Base-by-base conservation (phyloP, 1,140 invertebrate species). In the Mya arenaria region DNA sequence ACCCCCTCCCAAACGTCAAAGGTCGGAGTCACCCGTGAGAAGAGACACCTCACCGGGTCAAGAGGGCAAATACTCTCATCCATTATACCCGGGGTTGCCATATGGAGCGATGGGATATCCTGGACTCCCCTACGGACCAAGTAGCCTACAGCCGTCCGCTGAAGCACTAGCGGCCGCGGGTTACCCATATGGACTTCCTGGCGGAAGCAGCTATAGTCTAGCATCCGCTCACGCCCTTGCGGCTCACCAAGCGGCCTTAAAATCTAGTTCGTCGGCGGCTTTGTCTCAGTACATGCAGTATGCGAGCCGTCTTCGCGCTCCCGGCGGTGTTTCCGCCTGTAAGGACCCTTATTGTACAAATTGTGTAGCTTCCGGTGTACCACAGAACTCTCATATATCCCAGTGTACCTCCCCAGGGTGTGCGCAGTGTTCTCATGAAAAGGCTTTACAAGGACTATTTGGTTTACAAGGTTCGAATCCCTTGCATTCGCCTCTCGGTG, bases 311-410 rank as follows among this genome's bases (percentile, higher is more conserved):
- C 96, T 98, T 0, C 97, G 98, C 93, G 98, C 97, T 0, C 96
- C 97, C 0, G 97, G 97, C 56, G 97, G 96, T 1, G 96, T 98
- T 0, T 97, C 97, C 1, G 96, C 98, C 6, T 99, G 98, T 94
- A 97, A 98, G 92, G 98, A 99, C 91, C 97, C 98, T 10, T 98
- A 97, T 87, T 99, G 98, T 93, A 97, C 96, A 4, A 97, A 97
- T 48, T 99, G 97, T 91, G 97, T 97, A 86, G 96, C 97, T 89
- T 97, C 96, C 83, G 48, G 48, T 23, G 94, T 97, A n/a, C 39
- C 62, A 90, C 97, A 97, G 91, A 97, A 96, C 86, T 96, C 90
- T 56, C 91, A 90, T 88, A 82, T 92, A 84, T 90, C 95, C 32
- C 94, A 96, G 0, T 98, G 97, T 92, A 97, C 97, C 17, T 96